phyloP scores from a whole-genome alignment of 2,797 vertebrate species.

The Microhierax caerulescens region DNA sequence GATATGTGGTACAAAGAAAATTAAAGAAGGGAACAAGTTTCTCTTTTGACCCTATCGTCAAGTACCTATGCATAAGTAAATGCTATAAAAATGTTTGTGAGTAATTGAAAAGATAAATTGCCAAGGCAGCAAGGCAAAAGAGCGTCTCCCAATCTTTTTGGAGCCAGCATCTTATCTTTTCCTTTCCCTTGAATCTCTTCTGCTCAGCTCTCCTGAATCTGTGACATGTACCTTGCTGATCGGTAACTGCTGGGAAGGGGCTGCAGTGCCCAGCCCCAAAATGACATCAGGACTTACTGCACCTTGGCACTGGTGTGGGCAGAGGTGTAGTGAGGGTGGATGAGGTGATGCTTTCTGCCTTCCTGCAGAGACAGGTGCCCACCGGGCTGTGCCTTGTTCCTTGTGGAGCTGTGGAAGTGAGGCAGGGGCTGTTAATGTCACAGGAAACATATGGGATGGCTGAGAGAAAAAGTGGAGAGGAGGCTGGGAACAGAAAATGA shows the following conservation, averaged over 20 bases:
- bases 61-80: neutral
- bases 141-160: neutral
- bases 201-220: neutral
- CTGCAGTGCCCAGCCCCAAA: neutral
- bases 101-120: neutral
- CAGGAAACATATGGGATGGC: neutral
- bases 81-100: neutral
- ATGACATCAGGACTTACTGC: too few relatives aligned
- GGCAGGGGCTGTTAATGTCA: neutral
- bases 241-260: neutral
- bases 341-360: neutral
- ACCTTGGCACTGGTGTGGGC: neutral
- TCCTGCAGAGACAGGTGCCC: neutral
- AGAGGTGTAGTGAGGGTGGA: neutral
- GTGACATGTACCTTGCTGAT: neutral
- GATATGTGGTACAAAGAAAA: accelerated
- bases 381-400: neutral
- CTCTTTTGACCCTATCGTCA: too few relatives aligned
- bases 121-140: neutral
- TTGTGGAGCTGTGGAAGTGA: neutral
- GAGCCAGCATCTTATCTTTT: neutral
- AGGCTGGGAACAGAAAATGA: neutral
- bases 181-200: neutral
- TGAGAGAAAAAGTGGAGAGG: neutral
- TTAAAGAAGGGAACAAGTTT: accelerated